Base-by-base conservation (phyloP, 2,113 vertebrate species). In the Tupaia chinensis region DNA sequence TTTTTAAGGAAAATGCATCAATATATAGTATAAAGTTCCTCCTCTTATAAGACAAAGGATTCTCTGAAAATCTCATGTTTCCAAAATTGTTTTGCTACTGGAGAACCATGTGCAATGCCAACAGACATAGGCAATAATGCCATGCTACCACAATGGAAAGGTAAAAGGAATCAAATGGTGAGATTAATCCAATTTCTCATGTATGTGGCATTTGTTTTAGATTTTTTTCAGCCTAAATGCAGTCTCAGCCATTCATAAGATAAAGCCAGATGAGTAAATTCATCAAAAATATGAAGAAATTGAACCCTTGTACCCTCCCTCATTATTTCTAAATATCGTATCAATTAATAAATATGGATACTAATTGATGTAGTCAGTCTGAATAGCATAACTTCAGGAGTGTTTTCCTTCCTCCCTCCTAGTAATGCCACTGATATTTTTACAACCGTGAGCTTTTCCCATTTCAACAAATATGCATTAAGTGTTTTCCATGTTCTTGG, bases 31-130 rank as follows among this genome's bases (percentile, higher is more conserved):
- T 72, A 61, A 90, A 81, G 7, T 53, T 0, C 0, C 69, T 96
- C 25, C 15, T 89, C 94, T 70, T 20, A 84, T 58, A 72, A 78
- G 19, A 91, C 70, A 95, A 95, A 95, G 20, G 27, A 44, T 11
- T 91, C 29, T 76, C 61, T 87, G 13, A 87, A 69, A 86, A 93
- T 77, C 32, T 1, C 19, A 34, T 81, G 54, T 84, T 93, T 86
- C 23, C 23, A 60, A 87, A 96, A 86, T 44, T 87, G 23, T 53
- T 63, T 89, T 95, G 9, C 20, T 85, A 15, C 13, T 68, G 19
- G 66, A 87, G 54, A 25, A 85, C 69, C 16, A 6, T 63, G 3
- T 56, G 20, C 5, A 76, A 34, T 74, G 73, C 27, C 8, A 94
- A 60, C 14, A 87, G 9, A 32, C 80, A 87, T n/a, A 80, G 13